phyloP scores from a whole-genome alignment of 2,888 invertebrate genomes.

The Athalia circularis region DNA sequence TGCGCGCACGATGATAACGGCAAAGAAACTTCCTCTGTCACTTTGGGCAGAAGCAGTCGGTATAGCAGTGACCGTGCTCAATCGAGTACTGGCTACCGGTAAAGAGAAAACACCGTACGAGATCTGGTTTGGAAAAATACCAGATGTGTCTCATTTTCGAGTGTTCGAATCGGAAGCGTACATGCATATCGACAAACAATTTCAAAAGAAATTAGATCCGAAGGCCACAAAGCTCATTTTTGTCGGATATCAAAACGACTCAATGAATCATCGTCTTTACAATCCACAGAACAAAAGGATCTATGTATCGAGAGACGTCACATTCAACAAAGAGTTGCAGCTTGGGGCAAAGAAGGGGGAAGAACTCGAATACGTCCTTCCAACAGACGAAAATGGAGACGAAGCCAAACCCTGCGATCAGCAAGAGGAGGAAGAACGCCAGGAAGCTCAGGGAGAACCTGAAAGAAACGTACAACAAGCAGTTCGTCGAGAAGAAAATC shows the following conservation, averaged over 20 bases:
- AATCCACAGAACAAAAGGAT: slow-evolving; percentile 10
- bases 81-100: neutral
- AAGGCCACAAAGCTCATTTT: slow-evolving; percentile 40
- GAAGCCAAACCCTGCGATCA: neutral
- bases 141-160: slow-evolving; percentile 25
- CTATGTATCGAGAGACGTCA: slow-evolving; percentile 46
- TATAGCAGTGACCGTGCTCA: slow-evolving; percentile 22
- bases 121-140: slow-evolving; percentile 46
- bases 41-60: slow-evolving; percentile 31
- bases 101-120: slow-evolving; percentile 46
- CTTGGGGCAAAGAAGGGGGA: neutral
- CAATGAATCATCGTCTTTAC: slow-evolving; percentile 38
- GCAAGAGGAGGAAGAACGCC: slow-evolving; percentile 23
- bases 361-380: neutral
- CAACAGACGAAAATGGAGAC: neutral
- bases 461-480: neutral
- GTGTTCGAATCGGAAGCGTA: slow-evolving; percentile 20
- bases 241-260: slow-evolving; percentile 39
- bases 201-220: slow-evolving; percentile 34
- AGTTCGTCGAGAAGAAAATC: neutral
- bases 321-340: slow-evolving; percentile 38
- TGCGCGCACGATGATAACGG: slow-evolving; percentile 27
- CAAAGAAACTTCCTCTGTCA: neutral
- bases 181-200: slow-evolving; percentile 20
- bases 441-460: slow-evolving; percentile 7